Conservation (phyloP, 2,888 invertebrate species). For the Molorchus minor region DNA sequence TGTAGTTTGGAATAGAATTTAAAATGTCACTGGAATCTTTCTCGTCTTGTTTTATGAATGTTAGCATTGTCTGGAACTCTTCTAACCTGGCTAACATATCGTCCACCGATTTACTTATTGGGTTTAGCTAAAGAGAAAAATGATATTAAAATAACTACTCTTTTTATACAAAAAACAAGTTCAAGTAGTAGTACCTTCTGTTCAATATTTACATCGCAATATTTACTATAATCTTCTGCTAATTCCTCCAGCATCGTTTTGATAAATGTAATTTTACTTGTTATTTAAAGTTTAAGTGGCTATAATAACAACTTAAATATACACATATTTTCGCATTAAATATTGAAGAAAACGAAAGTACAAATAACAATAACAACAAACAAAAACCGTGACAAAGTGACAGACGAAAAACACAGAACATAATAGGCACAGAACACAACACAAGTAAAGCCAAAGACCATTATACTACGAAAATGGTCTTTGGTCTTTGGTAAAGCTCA, state of each 20-base stretch:
- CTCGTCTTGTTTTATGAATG: conserved; percentile 48
- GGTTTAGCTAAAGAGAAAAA: conserved; percentile 43
- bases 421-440: too few species aligned
- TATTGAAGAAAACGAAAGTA: too few species aligned
- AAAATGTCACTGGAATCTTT: conserved; percentile 46
- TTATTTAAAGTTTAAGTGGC: too few species aligned
- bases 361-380: too few species aligned
- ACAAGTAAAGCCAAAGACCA: too few species aligned
- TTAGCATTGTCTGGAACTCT: conserved; percentile 53
- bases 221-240: conserved; percentile 18
- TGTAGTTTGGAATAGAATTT: conserved; percentile 41
- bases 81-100: conserved; percentile 52
- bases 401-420: too few species aligned
- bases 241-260: conserved; percentile 7
- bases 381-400: too few species aligned
- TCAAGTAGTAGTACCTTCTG: conserved; percentile 21
- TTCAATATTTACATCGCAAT: conserved; percentile 21
- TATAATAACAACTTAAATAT: too few species aligned
- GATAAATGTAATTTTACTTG: neutral
- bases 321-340: too few species aligned
- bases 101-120: conserved; percentile 47
- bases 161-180: too few species aligned
- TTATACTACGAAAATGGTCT: too few species aligned
- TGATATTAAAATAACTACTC: neutral
- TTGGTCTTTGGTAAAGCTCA: too few species aligned